Conservation (phyloP, 2,113 vertebrate genomes). For the Indicator maculatus region DNA sequence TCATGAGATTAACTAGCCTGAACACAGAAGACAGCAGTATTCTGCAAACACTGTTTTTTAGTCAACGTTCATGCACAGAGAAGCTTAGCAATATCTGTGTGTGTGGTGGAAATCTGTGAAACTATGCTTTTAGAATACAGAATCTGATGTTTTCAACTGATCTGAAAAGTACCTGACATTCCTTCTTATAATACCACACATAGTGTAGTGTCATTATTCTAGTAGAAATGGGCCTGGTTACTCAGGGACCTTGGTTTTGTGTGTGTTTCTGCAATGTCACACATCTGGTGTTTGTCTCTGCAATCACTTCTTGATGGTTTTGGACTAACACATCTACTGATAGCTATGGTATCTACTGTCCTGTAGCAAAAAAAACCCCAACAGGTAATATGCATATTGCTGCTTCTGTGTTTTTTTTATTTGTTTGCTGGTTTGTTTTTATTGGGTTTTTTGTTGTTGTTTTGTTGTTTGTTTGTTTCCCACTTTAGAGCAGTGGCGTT, state of each 20-base stretch:
- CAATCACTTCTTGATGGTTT: neutral
- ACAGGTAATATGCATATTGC: neutral
- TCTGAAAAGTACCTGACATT: neutral
- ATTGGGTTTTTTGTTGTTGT: too few relatives aligned
- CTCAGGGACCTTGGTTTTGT: neutral
- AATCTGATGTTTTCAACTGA: neutral
- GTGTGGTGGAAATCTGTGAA: neutral
- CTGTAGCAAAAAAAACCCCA: neutral
- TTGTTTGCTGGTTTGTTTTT: too few relatives aligned
- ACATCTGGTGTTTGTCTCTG: neutral
- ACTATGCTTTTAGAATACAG: neutral
- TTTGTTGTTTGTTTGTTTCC: neutral
- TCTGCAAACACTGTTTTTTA: neutral
- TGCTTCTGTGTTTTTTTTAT: neutral
- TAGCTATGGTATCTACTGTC: neutral
- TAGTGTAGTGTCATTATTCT: neutral
- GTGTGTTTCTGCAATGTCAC: neutral
- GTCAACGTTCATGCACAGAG: neutral
- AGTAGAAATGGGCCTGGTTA: neutral
- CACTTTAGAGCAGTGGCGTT: neutral
- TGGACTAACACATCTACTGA: neutral
- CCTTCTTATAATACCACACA: neutral
- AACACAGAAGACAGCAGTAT: neutral
- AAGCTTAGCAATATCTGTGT: neutral
- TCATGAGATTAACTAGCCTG: neutral